A percentile compares a stretch with the other conserved stretches of the same genome.
Evolutionary conservation across 2,797 vertebrate species (phyloP).

Genomic region (Enteromius unitaeniatus): DNA sequence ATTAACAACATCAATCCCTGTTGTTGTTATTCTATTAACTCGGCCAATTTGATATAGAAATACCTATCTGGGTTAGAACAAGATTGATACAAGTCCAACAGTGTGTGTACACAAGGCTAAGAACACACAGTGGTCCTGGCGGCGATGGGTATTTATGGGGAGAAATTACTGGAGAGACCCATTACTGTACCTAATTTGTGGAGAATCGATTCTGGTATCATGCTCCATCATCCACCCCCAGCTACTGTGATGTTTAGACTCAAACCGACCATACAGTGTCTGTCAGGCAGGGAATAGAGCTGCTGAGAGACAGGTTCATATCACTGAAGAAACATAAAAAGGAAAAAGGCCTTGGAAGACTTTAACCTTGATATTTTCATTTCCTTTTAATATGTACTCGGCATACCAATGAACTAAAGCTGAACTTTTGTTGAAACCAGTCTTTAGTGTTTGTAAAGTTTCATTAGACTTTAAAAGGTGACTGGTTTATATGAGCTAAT

Average conservation of each 20-base stretch:
- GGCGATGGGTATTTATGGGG: constrained; percentile 70
- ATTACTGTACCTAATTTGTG: constrained; percentile 76
- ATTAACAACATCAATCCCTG: background rate
- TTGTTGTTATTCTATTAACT: constrained; percentile 28
- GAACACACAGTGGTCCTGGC: constrained; percentile 62
- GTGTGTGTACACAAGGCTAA: constrained; percentile 19
- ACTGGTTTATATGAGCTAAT: background rate
- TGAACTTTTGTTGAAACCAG: background rate
- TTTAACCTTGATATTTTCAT: constrained; percentile 4
- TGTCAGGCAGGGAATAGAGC: constrained; percentile 19
- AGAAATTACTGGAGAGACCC: constrained; percentile 69
- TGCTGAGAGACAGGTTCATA: constrained; percentile 4
- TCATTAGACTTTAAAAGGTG: background rate
- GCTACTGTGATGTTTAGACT: constrained; percentile 55
- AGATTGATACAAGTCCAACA: constrained; percentile 47
- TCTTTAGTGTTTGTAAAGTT: background rate
- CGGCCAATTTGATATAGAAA: constrained; percentile 31
- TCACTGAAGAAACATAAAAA: constrained; percentile 10
- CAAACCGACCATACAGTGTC: constrained; percentile 26
- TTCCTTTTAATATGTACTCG: background rate
- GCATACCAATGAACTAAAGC: background rate
- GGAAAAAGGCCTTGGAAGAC: background rate
- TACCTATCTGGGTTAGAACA: constrained; percentile 48
- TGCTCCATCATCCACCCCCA: constrained; percentile 68
- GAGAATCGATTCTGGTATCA: constrained; percentile 73